These are phyloP conservation scores for Argyresthia goedartella DNA, from an alignment of 2,888 invertebrate genomes.

Conservation along the genomic window DNA sequence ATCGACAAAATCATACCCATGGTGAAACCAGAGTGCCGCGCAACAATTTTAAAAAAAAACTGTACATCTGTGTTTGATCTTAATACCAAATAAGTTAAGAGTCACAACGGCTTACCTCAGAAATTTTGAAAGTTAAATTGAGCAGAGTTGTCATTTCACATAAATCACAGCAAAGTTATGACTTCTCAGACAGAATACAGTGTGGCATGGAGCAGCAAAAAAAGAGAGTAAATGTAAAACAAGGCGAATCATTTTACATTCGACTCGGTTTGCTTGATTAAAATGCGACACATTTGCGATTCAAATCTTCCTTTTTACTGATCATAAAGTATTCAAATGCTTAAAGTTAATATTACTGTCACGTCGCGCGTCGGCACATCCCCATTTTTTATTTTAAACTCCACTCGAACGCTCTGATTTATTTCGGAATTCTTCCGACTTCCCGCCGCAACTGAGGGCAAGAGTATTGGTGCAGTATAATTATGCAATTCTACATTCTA, in stretches of 20 bases:
- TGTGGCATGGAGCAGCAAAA: neutral
- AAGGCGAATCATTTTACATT: conserved; percentile 3
- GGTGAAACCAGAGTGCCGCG: no score
- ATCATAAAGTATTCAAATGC: conserved; percentile 67
- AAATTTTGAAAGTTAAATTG: conserved; percentile 1
- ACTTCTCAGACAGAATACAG: conserved; percentile 4
- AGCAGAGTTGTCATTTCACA: conserved; percentile 3
- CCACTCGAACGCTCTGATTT: conserved; percentile 27
- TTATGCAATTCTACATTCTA: neutral
- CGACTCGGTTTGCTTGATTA: conserved; percentile 34
- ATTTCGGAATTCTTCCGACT: conserved; percentile 16
- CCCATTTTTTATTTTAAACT: conserved; percentile 23
- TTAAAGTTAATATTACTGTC: conserved; percentile 62
- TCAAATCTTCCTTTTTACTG: conserved; percentile 65
- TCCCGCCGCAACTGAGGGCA: neutral
- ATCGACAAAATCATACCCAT: no score
- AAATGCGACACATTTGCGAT: conserved; percentile 64
- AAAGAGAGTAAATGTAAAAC: neutral
- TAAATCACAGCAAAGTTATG: conserved; percentile 2
- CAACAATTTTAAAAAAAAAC: no score
- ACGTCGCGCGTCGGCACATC: conserved; percentile 39
- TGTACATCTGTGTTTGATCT: no score
- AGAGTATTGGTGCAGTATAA: neutral
- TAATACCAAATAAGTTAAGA: no score
- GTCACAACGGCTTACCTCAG: neutral